Evolutionary conservation across 2,888 invertebrate genomes (phyloP).

Genomic region (Nymphalis c-album): DNA sequence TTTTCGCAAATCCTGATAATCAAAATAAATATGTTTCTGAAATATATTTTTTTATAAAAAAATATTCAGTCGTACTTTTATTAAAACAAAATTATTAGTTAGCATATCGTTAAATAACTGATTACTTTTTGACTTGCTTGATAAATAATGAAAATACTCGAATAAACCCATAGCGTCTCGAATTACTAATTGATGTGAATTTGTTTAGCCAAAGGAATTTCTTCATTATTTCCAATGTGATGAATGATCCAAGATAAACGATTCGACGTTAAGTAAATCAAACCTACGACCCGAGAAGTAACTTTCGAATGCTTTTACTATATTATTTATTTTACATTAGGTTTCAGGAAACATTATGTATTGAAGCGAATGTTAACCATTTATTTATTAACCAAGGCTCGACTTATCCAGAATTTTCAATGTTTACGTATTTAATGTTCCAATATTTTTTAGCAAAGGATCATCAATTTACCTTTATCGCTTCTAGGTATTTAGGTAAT

Average conservation of each 20-base stretch:
- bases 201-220: constrained; percentile 70
- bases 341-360: constrained; percentile 47
- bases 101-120: neutral
- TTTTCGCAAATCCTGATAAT: no score
- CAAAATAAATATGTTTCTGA: no score
- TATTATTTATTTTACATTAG: constrained; percentile 57
- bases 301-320: constrained; percentile 61
- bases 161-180: constrained; percentile 53
- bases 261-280: constrained; percentile 70
- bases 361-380: constrained; percentile 50
- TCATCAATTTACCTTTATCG: constrained; percentile 9
- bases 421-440: constrained; percentile 32
- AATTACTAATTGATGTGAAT: constrained; percentile 74
- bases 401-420: constrained; percentile 46
- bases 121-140: constrained; percentile 11
- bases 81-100: neutral
- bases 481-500: constrained; percentile 12
- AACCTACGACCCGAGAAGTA: constrained; percentile 49
- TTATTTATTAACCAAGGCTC: constrained; percentile 49
- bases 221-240: constrained; percentile 71
- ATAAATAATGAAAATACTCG: constrained; percentile 44
- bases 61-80: no score
- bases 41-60: no score
- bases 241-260: constrained; percentile 75
- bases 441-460: constrained; percentile 34